These are phyloP conservation scores for Hapalemur alaotrensis DNA, from an alignment of 2,797 vertebrate species.

Conservation along the genomic window DNA sequence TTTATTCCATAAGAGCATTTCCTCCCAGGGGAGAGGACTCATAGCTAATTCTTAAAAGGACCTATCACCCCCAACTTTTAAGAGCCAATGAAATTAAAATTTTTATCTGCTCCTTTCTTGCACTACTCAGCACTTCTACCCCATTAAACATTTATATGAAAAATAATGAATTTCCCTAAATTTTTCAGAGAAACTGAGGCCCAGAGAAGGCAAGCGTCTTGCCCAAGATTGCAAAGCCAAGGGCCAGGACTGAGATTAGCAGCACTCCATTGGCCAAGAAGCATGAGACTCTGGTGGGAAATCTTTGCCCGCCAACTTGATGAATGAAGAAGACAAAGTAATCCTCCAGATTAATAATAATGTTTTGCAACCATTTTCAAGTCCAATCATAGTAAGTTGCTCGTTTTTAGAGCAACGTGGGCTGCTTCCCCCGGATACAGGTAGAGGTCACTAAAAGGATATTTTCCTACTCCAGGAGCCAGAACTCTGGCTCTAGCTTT, in stretches of 20 bases:
- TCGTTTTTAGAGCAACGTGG: neutral
- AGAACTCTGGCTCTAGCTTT: neutral
- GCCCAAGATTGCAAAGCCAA: neutral
- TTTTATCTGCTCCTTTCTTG: neutral
- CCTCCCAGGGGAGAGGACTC: neutral
- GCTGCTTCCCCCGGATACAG: conserved; percentile 31
- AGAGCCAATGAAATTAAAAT: neutral
- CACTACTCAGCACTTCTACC: neutral
- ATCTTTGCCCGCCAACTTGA: neutral
- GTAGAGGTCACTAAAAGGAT: conserved; percentile 64
- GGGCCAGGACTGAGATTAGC: neutral
- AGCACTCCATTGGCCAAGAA: neutral
- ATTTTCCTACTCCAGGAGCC: neutral
- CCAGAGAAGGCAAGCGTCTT: neutral
- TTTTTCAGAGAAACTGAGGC: neutral
- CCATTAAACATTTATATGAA: neutral
- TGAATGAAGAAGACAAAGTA: conserved; percentile 12
- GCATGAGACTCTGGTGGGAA: neutral
- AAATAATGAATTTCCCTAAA: neutral
- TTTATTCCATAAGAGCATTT: neutral
- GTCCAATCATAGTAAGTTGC: neutral
- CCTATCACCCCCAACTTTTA: neutral
- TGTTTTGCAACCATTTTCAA: neutral
- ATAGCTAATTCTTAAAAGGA: neutral
- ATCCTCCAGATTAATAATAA: neutral